Evolutionary conservation across 2,888 invertebrate species (phyloP).

Genomic region (Tetragnatha montana): DNA sequence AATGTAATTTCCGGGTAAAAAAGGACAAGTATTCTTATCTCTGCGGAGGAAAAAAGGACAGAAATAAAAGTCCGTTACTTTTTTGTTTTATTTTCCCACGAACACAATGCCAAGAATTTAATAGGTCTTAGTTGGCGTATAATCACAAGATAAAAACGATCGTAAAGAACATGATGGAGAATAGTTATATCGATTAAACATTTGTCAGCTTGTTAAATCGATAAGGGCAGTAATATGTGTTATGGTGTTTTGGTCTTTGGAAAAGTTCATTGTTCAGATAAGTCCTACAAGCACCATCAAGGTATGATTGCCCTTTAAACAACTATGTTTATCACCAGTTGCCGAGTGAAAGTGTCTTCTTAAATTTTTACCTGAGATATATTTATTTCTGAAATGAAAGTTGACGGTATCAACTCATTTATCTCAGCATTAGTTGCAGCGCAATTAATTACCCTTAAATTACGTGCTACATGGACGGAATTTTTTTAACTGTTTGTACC

Average conservation of each 20-base stretch:
- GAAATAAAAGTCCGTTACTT: conserved; percentile 16
- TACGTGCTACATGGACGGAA: no score
- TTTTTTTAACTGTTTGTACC: no score
- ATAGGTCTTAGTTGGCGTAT: conserved; percentile 58
- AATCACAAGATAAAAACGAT: conserved; percentile 54
- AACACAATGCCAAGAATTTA: conserved; percentile 62
- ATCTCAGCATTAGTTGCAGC: no score
- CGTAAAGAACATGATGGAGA: conserved; percentile 39
- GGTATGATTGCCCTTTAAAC: neutral
- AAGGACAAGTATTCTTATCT: conserved; percentile 47
- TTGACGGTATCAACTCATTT: no score
- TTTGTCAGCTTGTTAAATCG: conserved; percentile 45
- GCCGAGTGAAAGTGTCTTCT: no score
- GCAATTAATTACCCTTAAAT: no score
- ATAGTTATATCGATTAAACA: conserved; percentile 44
- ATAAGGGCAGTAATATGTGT: conserved; percentile 9
- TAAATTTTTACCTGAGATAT: no score
- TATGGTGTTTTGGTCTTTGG: neutral
- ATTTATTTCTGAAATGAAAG: no score
- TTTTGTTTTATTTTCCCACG: conserved; percentile 40
- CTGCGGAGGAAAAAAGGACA: neutral
- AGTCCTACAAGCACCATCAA: neutral
- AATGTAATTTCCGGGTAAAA: conserved; percentile 63
- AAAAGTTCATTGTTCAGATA: neutral
- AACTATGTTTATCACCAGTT: neutral